Base-by-base conservation (phyloP, 2,113 vertebrate species). In the Oryzias javanicus region DNA sequence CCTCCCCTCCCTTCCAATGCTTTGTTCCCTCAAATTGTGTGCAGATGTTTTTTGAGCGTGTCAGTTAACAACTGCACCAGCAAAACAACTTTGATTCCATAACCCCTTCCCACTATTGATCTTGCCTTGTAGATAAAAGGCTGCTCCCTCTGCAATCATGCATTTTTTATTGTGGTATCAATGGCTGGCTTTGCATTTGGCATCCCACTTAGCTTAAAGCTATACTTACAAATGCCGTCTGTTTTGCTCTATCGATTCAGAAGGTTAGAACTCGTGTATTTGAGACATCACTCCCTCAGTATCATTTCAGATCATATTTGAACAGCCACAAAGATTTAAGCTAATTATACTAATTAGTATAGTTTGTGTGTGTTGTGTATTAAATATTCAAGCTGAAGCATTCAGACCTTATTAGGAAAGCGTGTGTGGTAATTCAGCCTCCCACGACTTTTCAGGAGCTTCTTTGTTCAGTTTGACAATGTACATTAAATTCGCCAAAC, bases 101-200 rank as follows among this genome's bases (percentile, higher is more conserved):
- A 91, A 89, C 88, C 86, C 73, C 74, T 82, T 87, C 86, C 83
- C 77, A 82, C 85, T 90, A 91, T 91, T 90, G 90, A 92, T 90
- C 85, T 86, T 77, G 79, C 85, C 78, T 89, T 47, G 69, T 73
- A 88, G 87, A 91, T 91, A 88, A 90, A 92, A 90, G 86, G 84
- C 78, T 63, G 62, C 82, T 81, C 81, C 67, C 71, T 74, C 74
- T 83, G 76, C 89, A 88, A 85, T 88, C 89, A 92, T 92, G 88
- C 89, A 91, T 92, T 91, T 92, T 92, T 92, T 82, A 92, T 92
- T 70, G 72, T 80, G 78, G 69, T 89, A 89, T 90, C 91, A 90
- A 79, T 90, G 89, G 85, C 86, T 89, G 86, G 74, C 85, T 86
- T 89, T 91, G 86, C 86, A 86, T 89, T 90, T 88, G 84, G 80